A percentile compares a stretch with the other conserved stretches of the same genome.
phyloP scores from a whole-genome alignment of 2,797 vertebrate genomes.

The Karalla daura region DNA sequence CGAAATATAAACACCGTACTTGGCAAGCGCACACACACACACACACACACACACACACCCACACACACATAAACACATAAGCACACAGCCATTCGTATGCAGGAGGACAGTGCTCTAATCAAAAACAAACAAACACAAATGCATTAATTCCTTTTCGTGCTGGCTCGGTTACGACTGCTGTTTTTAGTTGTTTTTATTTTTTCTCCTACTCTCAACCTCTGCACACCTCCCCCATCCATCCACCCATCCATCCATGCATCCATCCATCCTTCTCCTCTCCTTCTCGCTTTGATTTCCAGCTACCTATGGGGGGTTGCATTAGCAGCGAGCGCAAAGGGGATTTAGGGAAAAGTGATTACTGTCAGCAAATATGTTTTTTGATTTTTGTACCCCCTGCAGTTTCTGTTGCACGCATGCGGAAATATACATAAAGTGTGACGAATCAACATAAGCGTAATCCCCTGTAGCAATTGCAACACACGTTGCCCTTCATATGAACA shows the following conservation, averaged over 20 bases:
- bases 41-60: slow-evolving; percentile 1
- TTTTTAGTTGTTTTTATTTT: slow-evolving; percentile 38
- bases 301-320: slow-evolving; percentile 30
- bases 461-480: background rate
- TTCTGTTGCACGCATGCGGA: background rate
- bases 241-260: no score
- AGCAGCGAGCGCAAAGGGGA: slow-evolving; percentile 20
- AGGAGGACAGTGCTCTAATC: slow-evolving; percentile 8
- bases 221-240: slow-evolving; percentile 41
- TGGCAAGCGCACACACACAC: slow-evolving; percentile 18
- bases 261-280: slow-evolving; percentile 22
- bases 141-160: slow-evolving; percentile 12
- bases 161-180: background rate
- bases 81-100: background rate
- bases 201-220: slow-evolving; percentile 32
- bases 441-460: background rate
- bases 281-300: slow-evolving; percentile 46
- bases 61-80: background rate
- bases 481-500: background rate
- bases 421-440: background rate
- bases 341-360: slow-evolving; percentile 13
- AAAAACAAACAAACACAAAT: slow-evolving; percentile 28
- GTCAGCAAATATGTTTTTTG: slow-evolving; percentile 34
- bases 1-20: slow-evolving; percentile 20
- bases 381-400: background rate